phyloP scores from a whole-genome alignment of 1,140 invertebrate genomes.

The Papilio machaon region DNA sequence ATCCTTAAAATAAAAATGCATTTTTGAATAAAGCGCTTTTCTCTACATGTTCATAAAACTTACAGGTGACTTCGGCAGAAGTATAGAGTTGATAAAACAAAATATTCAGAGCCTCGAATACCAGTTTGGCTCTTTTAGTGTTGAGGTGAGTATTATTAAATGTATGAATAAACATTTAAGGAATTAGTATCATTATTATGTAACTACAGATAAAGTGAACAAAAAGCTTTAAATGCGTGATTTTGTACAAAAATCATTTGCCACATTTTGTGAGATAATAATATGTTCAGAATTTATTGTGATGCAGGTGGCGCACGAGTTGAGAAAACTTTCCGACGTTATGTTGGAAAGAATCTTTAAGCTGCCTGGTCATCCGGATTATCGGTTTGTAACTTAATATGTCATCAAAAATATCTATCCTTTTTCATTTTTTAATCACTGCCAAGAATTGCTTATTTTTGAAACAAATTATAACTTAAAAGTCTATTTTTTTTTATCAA shows the following conservation, averaged over 20 bases:
- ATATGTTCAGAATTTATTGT: not conserved
- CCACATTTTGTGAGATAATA: no score
- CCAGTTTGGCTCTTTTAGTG: constrained; percentile 75
- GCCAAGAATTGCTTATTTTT: no score
- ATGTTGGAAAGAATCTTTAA: constrained; percentile 63
- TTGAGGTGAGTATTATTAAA: constrained; percentile 58
- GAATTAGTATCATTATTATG: not conserved
- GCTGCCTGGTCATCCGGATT: constrained; percentile 58
- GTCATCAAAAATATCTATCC: no score
- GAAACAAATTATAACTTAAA: no score
- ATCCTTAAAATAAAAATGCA: not conserved
- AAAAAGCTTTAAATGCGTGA: no score
- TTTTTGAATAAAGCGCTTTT: no score
- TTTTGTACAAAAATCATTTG: constrained; percentile 14
- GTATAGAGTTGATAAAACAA: constrained; percentile 73
- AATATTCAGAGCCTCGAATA: constrained; percentile 76
- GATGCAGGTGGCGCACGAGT: constrained; percentile 61
- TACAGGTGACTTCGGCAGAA: constrained; percentile 70
- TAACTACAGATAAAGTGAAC: not conserved
- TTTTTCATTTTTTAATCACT: no score
- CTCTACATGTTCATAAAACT: constrained; percentile 22
- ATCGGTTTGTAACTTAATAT: constrained; percentile 50
- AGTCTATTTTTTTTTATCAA: no score
- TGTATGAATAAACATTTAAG: not conserved
- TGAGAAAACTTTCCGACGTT: constrained; percentile 63